These are phyloP conservation scores for Diogma glabrata DNA, from an alignment of 2,888 invertebrate species.

Conservation along the genomic window DNA sequence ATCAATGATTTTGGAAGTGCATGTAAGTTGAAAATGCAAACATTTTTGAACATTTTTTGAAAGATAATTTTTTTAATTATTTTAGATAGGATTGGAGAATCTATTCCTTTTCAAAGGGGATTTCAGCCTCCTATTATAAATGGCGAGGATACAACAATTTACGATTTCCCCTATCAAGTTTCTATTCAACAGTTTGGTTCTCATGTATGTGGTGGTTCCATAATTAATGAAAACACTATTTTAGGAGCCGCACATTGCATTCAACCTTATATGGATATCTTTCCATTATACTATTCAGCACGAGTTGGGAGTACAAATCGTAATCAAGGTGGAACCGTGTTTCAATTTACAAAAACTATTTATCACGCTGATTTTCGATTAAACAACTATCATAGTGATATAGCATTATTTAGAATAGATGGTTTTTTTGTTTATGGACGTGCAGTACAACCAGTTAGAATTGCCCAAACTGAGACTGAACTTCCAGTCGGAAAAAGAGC, in stretches of 20 bases:
- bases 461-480: not conserved
- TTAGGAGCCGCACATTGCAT: constrained; percentile 1
- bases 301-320: not conserved
- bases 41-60: no score
- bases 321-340: not conserved
- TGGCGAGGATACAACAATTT: not conserved
- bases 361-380: not conserved
- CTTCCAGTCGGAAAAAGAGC: not conserved
- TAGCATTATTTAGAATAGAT: not conserved
- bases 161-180: not conserved
- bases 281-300: not conserved
- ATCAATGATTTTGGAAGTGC: no score
- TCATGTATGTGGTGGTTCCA: not conserved
- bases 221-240: not conserved
- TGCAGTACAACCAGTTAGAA: not conserved
- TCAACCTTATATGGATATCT: not conserved
- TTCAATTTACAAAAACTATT: not conserved
- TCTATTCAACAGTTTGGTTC: not conserved
- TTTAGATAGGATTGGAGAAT: no score
- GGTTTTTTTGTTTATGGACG: not conserved
- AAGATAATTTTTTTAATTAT: no score
- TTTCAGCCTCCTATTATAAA: not conserved
- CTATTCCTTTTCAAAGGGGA: no score
- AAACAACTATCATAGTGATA: not conserved
- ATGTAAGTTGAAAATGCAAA: no score